These are phyloP conservation scores for Apomyelois bistriatella DNA, from an alignment of 2,888 invertebrate species.

Conservation along the genomic window DNA sequence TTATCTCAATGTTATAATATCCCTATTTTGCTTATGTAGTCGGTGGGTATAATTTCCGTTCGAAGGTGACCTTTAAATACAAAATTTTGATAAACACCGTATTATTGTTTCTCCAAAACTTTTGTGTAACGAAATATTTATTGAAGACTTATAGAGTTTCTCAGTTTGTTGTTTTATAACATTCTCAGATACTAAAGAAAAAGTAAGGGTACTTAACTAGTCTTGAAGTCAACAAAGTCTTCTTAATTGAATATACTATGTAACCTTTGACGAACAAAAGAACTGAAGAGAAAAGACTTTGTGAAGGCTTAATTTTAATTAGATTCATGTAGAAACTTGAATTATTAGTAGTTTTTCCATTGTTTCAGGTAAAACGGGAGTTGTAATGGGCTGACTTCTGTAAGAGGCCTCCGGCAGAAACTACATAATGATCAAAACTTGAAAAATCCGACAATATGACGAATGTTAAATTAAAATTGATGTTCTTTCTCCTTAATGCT, in stretches of 20 bases:
- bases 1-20: no score
- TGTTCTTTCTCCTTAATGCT: slow-evolving; percentile 64
- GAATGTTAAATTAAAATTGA: slow-evolving; percentile 72
- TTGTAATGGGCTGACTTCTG: slow-evolving; percentile 14
- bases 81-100: no score
- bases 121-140: no score
- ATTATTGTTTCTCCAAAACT: no score
- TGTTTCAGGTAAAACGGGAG: slow-evolving; percentile 23
- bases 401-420: slow-evolving; percentile 6
- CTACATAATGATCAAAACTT: slow-evolving; percentile 38
- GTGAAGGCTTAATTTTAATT: background rate
- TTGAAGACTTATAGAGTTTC: no score
- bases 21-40: no score
- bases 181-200: no score
- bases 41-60: no score
- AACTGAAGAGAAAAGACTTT: background rate
- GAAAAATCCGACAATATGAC: slow-evolving; percentile 50
- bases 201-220: no score
- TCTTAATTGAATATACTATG: background rate
- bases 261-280: slow-evolving; percentile 5
- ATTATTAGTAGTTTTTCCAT: slow-evolving; percentile 25
- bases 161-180: no score
- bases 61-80: no score
- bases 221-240: background rate
- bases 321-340: slow-evolving; percentile 15